Evolutionary conservation across 2,888 invertebrate genomes (phyloP).

Genomic region (Zootermopsis nevadensis): DNA sequence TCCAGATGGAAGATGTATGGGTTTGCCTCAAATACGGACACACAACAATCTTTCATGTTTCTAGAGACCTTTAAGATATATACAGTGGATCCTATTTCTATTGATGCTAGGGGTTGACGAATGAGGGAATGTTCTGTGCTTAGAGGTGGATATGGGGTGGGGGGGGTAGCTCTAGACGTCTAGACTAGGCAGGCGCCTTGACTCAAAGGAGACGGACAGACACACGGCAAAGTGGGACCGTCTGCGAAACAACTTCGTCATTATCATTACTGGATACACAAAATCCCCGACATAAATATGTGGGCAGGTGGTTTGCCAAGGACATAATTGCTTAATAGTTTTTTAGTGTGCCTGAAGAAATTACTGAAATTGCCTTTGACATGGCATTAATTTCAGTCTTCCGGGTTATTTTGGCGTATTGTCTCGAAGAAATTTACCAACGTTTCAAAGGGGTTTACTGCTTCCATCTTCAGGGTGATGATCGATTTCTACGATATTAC

Average conservation of each 20-base stretch:
- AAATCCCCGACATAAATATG: too few species aligned
- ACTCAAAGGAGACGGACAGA: neutral
- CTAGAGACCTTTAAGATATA: neutral
- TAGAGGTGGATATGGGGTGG: neutral
- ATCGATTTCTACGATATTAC: too few species aligned
- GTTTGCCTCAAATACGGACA: neutral
- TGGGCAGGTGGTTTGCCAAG: too few species aligned
- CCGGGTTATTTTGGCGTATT: too few species aligned
- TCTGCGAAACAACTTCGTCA: neutral
- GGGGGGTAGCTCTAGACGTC: neutral
- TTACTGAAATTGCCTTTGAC: too few species aligned
- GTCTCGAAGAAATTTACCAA: too few species aligned
- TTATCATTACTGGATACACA: neutral
- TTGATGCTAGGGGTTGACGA: constrained; percentile 5
- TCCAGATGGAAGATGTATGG: neutral
- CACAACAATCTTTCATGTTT: neutral
- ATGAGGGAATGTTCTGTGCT: neutral
- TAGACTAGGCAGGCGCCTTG: constrained; percentile 7
- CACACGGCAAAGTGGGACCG: neutral
- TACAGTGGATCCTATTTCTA: neutral
- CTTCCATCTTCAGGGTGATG: too few species aligned
- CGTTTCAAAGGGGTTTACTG: too few species aligned
- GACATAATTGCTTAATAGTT: too few species aligned
- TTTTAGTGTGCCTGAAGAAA: too few species aligned
- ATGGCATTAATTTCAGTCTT: too few species aligned